Evolutionary conservation across 2,113 vertebrate genomes (phyloP).

Genomic region (Motacilla tschutschensis): DNA sequence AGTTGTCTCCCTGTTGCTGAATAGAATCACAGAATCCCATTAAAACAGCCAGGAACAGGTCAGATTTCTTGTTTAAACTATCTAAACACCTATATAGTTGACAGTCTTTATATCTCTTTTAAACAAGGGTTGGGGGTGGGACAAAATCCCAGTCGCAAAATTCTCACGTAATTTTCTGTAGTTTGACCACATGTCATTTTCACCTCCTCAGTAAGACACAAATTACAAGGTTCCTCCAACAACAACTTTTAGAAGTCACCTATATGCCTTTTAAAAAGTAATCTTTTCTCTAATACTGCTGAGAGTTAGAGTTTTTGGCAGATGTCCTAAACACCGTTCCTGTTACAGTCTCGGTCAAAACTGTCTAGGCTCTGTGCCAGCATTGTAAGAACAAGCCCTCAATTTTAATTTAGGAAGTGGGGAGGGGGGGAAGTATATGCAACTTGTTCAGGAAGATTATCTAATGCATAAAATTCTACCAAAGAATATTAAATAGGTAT

Average conservation of each 20-base stretch:
- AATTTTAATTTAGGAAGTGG: slow-evolving; percentile 43
- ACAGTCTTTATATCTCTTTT: not conserved
- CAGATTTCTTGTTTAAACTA: not conserved
- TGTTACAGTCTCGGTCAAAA: slow-evolving; percentile 44
- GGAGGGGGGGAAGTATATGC: not conserved
- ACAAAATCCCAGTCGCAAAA: not conserved
- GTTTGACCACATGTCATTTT: not conserved
- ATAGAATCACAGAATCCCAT: not conserved
- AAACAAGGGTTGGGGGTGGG: not conserved
- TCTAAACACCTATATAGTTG: not conserved
- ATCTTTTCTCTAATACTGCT: slow-evolving; percentile 27
- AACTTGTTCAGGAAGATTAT: slow-evolving; percentile 21
- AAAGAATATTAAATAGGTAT: not conserved
- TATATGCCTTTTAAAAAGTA: slow-evolving; percentile 13
- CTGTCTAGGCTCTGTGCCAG: slow-evolving; percentile 55
- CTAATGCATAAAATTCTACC: not conserved
- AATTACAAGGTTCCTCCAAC: not conserved
- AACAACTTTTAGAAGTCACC: slow-evolving; percentile 4
- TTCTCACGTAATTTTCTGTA: not conserved
- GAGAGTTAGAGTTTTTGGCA: slow-evolving; percentile 57
- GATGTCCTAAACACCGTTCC: slow-evolving; percentile 35
- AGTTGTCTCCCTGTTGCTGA: not conserved
- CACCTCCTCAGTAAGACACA: not conserved
- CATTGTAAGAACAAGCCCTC: slow-evolving; percentile 47
- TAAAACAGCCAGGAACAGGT: not conserved